phyloP scores from a whole-genome alignment of 2,797 vertebrate species.

The Pangasius macronema region DNA sequence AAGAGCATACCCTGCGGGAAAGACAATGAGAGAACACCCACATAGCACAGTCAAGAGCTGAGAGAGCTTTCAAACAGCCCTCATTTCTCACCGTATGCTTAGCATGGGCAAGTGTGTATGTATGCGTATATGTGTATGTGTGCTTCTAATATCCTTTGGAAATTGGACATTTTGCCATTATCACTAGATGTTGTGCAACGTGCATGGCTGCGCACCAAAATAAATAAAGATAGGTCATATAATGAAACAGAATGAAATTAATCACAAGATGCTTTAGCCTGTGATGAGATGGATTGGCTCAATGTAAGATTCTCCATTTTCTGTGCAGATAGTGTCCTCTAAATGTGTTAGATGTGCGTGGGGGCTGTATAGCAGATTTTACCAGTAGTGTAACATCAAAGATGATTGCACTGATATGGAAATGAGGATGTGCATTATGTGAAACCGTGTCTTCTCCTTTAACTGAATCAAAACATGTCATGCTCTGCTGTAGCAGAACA shows the following conservation, averaged over 20 bases:
- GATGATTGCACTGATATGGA: slow-evolving; percentile 5
- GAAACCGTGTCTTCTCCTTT: neutral
- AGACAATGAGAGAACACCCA: slow-evolving; percentile 74
- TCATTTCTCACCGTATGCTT: slow-evolving; percentile 63
- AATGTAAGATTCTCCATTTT: slow-evolving; percentile 21
- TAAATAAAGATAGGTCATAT: slow-evolving; percentile 19
- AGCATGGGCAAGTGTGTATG: slow-evolving; percentile 48
- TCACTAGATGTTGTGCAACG: neutral
- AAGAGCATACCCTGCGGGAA: slow-evolving; percentile 72
- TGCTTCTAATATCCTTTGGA: slow-evolving; percentile 51
- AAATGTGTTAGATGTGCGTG: slow-evolving; percentile 1
- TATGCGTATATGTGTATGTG: slow-evolving; percentile 14
- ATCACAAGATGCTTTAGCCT: slow-evolving; percentile 38
- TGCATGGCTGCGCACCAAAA: slow-evolving; percentile 41
- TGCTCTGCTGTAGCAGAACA: slow-evolving; percentile 36
- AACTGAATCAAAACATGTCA: slow-evolving; percentile 24
- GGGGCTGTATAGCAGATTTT: slow-evolving; percentile 17
- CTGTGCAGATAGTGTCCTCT: neutral
- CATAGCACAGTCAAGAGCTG: slow-evolving; percentile 67
- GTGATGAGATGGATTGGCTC: neutral
- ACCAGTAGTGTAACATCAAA: slow-evolving; percentile 25
- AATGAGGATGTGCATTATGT: slow-evolving; percentile 20
- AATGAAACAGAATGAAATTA: slow-evolving; percentile 33
- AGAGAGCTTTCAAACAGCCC: slow-evolving; percentile 66
- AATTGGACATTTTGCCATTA: slow-evolving; percentile 10